Base-by-base conservation (phyloP, 2,888 invertebrate genomes). In the Ametastegia equiseti region DNA sequence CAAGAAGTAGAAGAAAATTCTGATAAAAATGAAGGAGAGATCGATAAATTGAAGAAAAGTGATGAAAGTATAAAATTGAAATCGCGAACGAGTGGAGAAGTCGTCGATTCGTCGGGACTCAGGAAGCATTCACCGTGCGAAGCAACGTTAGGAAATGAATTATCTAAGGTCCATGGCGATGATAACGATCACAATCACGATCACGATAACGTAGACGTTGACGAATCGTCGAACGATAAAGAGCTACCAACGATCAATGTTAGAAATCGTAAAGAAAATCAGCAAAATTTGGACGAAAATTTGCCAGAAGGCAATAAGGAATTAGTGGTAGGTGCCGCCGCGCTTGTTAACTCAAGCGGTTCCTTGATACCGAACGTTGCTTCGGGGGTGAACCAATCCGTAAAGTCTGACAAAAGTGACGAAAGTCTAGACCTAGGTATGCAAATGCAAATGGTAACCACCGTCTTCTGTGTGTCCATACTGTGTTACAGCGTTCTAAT, bases 391-490 rank as follows among this genome's bases (percentile, higher is more conserved):
- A 60, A 60, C 57, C 78, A 78, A 78, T 78, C 78, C 57, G 78
- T 78, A 19, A 78, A 78, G 39, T 78, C 78, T 60, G 78, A 78
- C 19, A 78, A 60, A 78, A 39, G 39, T 78, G 78, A 78, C 60
- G 60, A 78, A 78, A 78, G 60, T 84, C 86, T 86, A 83, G 86
- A 88, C 86, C 87, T 88, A 88, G 88, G 88, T 89, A 86, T 90
- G 89, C 90, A 91, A 84, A 89, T 91, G 89, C 87, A 90, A 90
- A 91, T 91, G 91, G 91, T 91, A 90, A 91, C 91, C 87, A 91
- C 91, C 89, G 90, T 90, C 86, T 89, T 91, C 88, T 91, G 91
- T 91, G 89, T 91, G 87, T 91, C 91, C 87, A 90, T 91, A 88
- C 88, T 91, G 88, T 91, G 90, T 91, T 91, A 91, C 87, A 90